Evolutionary conservation across 2,888 invertebrate genomes (phyloP).

Genomic region (Anaspis maculata): DNA sequence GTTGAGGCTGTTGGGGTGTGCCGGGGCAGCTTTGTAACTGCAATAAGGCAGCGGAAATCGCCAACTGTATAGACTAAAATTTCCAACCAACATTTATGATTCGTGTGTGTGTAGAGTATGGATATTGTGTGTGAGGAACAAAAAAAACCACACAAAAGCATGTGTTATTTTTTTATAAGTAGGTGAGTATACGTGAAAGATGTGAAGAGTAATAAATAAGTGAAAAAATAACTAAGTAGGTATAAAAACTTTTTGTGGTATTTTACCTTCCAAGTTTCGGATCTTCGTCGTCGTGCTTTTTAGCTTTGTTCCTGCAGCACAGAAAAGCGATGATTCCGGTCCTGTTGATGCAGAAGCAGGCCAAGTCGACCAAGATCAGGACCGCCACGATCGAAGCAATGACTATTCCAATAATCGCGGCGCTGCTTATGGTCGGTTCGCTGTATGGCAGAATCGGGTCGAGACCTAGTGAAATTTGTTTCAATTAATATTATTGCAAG

Average conservation of each 20-base stretch:
- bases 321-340: slow-evolving; percentile 62
- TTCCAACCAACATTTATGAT: slow-evolving; percentile 24
- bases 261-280: slow-evolving; percentile 76
- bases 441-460: slow-evolving; percentile 23
- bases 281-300: slow-evolving; percentile 70
- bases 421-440: slow-evolving; percentile 54
- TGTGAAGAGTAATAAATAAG: neutral
- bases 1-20: slow-evolving; percentile 70
- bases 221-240: slow-evolving; percentile 1
- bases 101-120: slow-evolving; percentile 13
- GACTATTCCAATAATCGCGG: slow-evolving; percentile 78
- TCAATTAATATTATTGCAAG: no score
- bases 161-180: slow-evolving; percentile 7
- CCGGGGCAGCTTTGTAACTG: slow-evolving; percentile 74
- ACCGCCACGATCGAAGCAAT: slow-evolving; percentile 72
- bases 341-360: slow-evolving; percentile 61
- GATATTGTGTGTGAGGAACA: slow-evolving; percentile 8
- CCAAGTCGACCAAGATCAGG: slow-evolving; percentile 75
- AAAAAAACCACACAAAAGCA: slow-evolving; percentile 11
- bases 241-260: neutral
- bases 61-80: slow-evolving; percentile 88
- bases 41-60: slow-evolving; percentile 95
- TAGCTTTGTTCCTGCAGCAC: slow-evolving; percentile 54
- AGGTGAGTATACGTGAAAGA: neutral
- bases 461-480: slow-evolving; percentile 22